phyloP scores from a whole-genome alignment of 2,113 vertebrate genomes.

The Ciconia maguari region DNA sequence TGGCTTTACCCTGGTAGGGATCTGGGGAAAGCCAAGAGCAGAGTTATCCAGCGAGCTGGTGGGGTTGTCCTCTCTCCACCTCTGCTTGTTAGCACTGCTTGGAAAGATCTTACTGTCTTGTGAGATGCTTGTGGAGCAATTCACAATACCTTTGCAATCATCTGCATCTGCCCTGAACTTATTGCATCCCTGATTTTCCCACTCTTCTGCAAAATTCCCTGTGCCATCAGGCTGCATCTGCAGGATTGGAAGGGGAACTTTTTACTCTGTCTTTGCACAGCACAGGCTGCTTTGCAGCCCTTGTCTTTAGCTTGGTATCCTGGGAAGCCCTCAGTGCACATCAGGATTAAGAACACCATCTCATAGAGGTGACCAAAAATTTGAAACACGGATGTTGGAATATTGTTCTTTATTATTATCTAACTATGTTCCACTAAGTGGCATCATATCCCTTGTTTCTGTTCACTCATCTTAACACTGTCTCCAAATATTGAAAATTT shows the following conservation, averaged over 20 bases:
- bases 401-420: neutral
- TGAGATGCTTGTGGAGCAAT: neutral
- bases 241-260: neutral
- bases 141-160: neutral
- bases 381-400: neutral
- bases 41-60: neutral
- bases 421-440: slow-evolving; percentile 55
- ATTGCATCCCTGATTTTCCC: neutral
- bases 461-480: neutral
- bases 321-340: neutral
- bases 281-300: neutral
- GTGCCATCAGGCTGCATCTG: neutral
- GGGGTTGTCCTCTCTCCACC: neutral
- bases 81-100: neutral
- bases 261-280: neutral
- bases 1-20: neutral
- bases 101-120: neutral
- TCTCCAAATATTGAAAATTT: neutral
- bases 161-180: neutral
- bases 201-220: neutral
- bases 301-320: neutral
- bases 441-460: slow-evolving; percentile 60
- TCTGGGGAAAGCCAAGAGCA: neutral
- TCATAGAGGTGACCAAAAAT: neutral
- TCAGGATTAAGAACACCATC: accelerated